phyloP scores from a whole-genome alignment of 2,888 invertebrate genomes.

The Macrosoma leucophasiata region DNA sequence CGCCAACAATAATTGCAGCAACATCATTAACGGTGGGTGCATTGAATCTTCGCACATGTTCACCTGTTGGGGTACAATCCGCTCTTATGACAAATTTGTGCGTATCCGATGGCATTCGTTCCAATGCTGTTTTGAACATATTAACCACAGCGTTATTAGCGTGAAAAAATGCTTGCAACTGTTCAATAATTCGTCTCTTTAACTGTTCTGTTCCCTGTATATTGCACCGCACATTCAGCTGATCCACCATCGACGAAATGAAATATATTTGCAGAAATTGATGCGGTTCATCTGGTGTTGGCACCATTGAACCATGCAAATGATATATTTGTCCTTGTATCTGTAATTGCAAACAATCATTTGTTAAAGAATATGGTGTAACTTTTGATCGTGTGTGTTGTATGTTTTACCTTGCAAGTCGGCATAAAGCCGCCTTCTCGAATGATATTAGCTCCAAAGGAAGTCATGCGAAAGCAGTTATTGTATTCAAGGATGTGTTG shows the following conservation, averaged over 20 bases:
- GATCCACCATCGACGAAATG: conserved; percentile 21
- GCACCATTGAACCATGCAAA: conserved; percentile 26
- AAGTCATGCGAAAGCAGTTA: conserved; percentile 26
- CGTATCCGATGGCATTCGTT: conserved; percentile 29
- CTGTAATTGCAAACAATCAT: conserved; percentile 13
- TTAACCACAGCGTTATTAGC: conserved; percentile 35
- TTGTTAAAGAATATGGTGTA: conserved; percentile 26
- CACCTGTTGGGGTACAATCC: conserved; percentile 35
- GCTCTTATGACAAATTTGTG: too few relatives aligned
- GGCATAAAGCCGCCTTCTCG: conserved; percentile 30
- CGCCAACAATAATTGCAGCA: conserved; percentile 22
- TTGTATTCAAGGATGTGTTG: conserved; percentile 23
- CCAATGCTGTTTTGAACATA: conserved; percentile 36
- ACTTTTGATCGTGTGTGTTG: too few relatives aligned
- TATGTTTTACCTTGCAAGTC: conserved; percentile 29
- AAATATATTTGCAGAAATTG: conserved; percentile 12
- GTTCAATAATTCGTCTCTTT: conserved; percentile 17
- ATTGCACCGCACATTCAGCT: conserved; percentile 20
- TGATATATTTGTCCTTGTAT: conserved; percentile 25
- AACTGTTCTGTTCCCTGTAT: background rate
- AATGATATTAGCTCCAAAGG: conserved; percentile 32
- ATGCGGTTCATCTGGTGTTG: conserved; percentile 22
- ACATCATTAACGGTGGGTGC: conserved; percentile 30
- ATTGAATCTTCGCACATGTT: conserved; percentile 39
- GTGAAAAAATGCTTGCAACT: conserved; percentile 16